Conservation (phyloP, 2,113 vertebrate species). For the Donacobius atricapilla region DNA sequence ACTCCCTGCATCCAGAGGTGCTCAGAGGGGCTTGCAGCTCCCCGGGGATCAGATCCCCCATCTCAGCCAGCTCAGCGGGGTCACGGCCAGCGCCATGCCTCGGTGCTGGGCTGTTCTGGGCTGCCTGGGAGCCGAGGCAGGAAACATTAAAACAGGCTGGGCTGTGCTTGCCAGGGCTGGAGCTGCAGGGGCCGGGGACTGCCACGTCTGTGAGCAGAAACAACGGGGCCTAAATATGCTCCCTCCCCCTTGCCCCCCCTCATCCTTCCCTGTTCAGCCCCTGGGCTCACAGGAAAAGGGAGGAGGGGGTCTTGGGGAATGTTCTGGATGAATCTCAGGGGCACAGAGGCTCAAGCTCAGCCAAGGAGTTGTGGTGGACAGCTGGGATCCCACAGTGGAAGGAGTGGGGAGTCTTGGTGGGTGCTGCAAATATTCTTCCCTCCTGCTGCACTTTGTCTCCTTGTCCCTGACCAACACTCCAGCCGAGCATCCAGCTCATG, state of each 20-base stretch:
- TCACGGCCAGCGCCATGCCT: accelerated
- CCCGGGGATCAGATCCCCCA: background rate
- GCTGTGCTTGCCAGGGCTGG: constrained; percentile 31
- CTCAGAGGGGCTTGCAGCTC: background rate
- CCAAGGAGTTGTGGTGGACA: background rate
- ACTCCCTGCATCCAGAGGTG: accelerated
- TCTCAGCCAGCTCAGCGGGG: accelerated
- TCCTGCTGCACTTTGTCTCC: background rate
- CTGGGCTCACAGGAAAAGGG: background rate
- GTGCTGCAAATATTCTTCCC: background rate
- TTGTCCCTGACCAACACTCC: background rate
- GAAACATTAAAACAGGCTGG: constrained; percentile 46
- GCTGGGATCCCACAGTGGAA: background rate
- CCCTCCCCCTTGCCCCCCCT: background rate
- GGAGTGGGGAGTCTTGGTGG: background rate
- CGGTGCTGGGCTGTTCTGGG: background rate
- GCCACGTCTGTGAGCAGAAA: constrained; percentile 40
- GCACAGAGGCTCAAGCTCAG: background rate
- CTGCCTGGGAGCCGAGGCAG: constrained; percentile 8
- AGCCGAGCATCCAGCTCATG: accelerated
- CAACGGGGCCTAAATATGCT: background rate
- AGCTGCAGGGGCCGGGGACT: background rate
- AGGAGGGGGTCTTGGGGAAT: background rate
- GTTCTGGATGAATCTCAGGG: background rate
- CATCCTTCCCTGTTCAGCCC: background rate